Conservation (phyloP, 92 coral and sea anemone species). For the Anthopleura xanthogrammica region DNA sequence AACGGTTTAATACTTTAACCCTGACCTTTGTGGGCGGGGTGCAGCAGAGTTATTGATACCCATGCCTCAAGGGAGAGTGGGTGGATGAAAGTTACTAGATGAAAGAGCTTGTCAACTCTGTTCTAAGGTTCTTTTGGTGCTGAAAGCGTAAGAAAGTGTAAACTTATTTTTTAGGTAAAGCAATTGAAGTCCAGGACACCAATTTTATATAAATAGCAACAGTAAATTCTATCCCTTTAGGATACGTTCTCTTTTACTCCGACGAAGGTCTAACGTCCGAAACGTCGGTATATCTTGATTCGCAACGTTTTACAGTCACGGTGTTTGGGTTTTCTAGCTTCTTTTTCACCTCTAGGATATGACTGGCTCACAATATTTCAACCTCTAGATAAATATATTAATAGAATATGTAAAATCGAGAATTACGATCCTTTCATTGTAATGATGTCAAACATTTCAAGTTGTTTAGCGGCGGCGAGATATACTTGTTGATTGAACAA, state of each 20-base stretch:
- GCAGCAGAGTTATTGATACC: neutral
- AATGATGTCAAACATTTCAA: neutral
- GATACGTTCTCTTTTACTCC: too few relatives aligned
- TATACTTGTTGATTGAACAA: neutral
- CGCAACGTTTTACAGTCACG: too few relatives aligned
- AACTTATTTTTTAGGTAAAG: neutral
- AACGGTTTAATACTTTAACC: neutral
- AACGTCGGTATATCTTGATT: too few relatives aligned
- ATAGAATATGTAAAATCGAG: neutral
- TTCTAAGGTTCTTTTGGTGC: neutral
- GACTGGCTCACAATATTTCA: too few relatives aligned
- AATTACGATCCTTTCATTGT: neutral
- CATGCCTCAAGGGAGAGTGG: neutral
- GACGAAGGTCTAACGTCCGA: too few relatives aligned
- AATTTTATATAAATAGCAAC: too few relatives aligned
- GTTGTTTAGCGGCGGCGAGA: neutral
- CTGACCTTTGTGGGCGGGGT: neutral
- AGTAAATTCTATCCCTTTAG: too few relatives aligned
- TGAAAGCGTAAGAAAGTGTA: too few relatives aligned
- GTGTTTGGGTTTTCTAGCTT: too few relatives aligned
- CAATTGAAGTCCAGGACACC: neutral
- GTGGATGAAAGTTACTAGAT: neutral
- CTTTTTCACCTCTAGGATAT: too few relatives aligned
- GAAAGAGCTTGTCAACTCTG: neutral
- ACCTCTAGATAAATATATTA: too few relatives aligned